Base-by-base conservation (phyloP, 2,113 vertebrate genomes). In the Mystacornis crossleyi region DNA sequence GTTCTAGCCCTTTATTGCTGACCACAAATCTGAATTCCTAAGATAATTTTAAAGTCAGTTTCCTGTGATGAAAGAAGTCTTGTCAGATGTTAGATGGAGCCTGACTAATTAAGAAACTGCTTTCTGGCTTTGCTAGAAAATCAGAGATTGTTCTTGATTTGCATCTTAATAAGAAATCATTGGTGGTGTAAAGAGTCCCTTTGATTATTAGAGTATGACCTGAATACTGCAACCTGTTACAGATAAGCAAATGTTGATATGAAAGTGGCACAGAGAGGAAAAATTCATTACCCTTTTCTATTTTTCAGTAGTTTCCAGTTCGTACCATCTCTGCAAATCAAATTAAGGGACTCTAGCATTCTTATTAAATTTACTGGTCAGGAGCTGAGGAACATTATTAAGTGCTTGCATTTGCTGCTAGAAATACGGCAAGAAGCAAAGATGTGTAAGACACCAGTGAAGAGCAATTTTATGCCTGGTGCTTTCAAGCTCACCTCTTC, bases 121-220 rank as follows among this genome's bases (percentile, higher is more conserved):
- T 90, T 90, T 96, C 50, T 62, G 60, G 38, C 54, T 88, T 58
- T 86, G 13, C 42, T 67, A 60, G 81, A 72, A 85, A 58, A 92
- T 96, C 66, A 81, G 67, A 90, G 29, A 62, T 80, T 50, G 50
- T 73, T 92, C 26, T 88, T 90, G 69, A 80, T 92, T 92, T 95
- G 28, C 67, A 92, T 88, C 79, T 90, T 96, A 88, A 90, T 93
- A 87, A 85, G 81, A 91, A 91, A 73, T 77, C 43, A 50, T 87
- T 91, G 62, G 24, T 9, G 8, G n/a, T 2, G 1, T 73, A 91
- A 92, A 60, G 51, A 80, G 33, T 91, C 86, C 25, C 50, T 92
- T 83, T 88, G 74, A 54, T 90, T 93, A 69, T 94, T 92, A 73
- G 88, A 90, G 81, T 70, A 58, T 5, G 17, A 62, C 42, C 50